These are phyloP conservation scores for Timema podura DNA, from an alignment of 2,888 invertebrate genomes.

Conservation along the genomic window DNA sequence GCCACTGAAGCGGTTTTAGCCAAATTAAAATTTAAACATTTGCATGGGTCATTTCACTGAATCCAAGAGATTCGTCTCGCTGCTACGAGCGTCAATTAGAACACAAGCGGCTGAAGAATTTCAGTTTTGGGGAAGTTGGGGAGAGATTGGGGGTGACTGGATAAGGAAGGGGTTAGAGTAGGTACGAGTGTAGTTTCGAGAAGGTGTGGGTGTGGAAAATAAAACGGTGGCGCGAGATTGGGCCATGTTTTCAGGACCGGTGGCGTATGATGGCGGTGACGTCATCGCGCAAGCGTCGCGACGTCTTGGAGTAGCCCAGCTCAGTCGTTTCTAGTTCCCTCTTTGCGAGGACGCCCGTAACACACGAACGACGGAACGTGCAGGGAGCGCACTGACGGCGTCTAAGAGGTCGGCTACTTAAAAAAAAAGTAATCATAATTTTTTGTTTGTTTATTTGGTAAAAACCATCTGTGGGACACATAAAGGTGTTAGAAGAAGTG, in stretches of 20 bases:
- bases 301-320: not conserved
- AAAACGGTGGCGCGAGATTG: not conserved
- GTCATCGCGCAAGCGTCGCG: constrained; percentile 11
- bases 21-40: too few species aligned
- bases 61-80: not conserved
- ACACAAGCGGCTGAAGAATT: too few species aligned
- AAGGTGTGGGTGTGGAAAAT: too few species aligned
- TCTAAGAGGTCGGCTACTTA: constrained; percentile 1
- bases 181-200: not conserved
- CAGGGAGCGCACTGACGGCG: constrained; percentile 18
- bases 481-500: not conserved
- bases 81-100: not conserved
- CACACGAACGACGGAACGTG: constrained; percentile 27
- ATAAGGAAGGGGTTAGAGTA: not conserved
- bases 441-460: not conserved
- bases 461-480: not conserved
- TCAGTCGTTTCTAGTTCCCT: constrained; percentile 3
- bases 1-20: too few species aligned
- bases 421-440: not conserved
- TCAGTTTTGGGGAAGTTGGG: too few species aligned
- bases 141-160: not conserved
- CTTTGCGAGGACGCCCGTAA: not conserved
- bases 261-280: not conserved
- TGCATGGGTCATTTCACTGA: too few species aligned
- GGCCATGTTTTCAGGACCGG: constrained; percentile 10